phyloP scores from a whole-genome alignment of 1,140 invertebrate genomes.

The Cyclina sinensis region DNA sequence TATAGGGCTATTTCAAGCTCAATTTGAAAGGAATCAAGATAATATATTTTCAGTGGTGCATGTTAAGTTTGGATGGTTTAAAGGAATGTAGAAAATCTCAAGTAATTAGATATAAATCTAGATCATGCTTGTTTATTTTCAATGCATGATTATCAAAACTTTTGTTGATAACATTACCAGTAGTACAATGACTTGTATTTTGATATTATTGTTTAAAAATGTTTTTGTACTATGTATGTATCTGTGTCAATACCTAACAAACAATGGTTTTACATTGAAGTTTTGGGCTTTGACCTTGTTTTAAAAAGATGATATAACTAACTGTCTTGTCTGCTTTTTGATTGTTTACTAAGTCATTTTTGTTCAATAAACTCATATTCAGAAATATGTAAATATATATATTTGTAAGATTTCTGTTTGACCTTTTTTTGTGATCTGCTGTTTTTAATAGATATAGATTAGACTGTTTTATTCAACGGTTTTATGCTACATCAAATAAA shows the following conservation, averaged over 20 bases:
- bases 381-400: too few relatives aligned
- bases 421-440: too few relatives aligned
- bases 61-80: background rate
- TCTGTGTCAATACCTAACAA: background rate
- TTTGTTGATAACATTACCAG: background rate
- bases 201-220: background rate
- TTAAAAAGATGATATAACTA: too few relatives aligned
- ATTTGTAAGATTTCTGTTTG: too few relatives aligned
- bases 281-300: background rate
- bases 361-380: too few relatives aligned
- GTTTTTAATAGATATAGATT: background rate
- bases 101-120: background rate
- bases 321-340: too few relatives aligned
- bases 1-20: background rate
- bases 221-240: background rate
- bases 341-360: too few relatives aligned
- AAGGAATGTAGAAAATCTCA: background rate
- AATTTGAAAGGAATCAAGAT: conserved; percentile 7
- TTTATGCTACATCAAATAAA: background rate
- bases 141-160: background rate
- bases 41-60: conserved; percentile 4
- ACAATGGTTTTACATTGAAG: background rate
- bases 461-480: background rate
- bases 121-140: conserved; percentile 1
- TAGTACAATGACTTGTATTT: background rate